Conservation (phyloP, 2,797 vertebrate species). For the Apodemus agrarius region DNA sequence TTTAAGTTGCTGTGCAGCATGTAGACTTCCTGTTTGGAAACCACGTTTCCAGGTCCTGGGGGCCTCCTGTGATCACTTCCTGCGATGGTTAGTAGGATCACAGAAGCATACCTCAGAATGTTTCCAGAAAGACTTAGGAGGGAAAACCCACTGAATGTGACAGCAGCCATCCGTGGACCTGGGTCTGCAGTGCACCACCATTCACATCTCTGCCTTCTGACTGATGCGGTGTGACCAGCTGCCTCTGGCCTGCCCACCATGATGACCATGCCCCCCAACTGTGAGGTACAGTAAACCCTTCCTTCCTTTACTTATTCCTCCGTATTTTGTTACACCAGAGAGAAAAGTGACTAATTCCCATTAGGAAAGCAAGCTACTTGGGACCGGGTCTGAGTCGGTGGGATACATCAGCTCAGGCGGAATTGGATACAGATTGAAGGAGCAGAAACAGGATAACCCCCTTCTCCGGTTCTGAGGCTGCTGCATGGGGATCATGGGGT, state of each 20-base stretch:
- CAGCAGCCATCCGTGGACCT: not conserved
- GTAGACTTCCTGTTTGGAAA: not conserved
- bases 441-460: not conserved
- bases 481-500: fast-evolving
- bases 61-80: not conserved
- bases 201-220: not conserved
- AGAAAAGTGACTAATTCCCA: not conserved
- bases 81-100: not conserved
- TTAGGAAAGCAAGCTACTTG: not conserved
- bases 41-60: not conserved
- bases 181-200: no score
- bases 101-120: not conserved
- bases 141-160: not conserved
- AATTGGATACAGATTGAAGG: not conserved
- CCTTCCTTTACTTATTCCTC: not conserved
- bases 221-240: not conserved
- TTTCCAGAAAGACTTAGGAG: not conserved
- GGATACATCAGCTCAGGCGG: not conserved
- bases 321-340: not conserved
- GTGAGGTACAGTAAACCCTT: not conserved
- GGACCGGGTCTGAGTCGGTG: not conserved
- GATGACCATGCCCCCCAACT: no score
- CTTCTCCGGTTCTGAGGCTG: not conserved
- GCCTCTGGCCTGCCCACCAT: not conserved
- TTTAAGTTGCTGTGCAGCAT: not conserved